Conservation (phyloP, 1,140 invertebrate genomes). For the Drosophila micromelanica region DNA sequence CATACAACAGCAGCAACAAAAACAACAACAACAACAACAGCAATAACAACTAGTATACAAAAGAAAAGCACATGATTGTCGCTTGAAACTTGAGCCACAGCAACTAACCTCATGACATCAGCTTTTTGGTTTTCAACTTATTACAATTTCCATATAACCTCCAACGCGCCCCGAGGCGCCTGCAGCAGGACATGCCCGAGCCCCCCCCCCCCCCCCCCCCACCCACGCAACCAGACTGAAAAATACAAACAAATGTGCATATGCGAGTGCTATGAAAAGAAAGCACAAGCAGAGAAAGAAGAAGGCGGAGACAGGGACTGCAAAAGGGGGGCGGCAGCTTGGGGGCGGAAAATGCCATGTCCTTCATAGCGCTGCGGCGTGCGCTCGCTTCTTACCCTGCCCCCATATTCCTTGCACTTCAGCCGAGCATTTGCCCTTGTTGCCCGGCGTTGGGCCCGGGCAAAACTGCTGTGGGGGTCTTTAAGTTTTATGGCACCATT, state of each 20-base stretch:
- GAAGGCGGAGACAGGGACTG: background rate
- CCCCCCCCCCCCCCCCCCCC: no score
- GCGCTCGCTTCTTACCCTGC: constrained; percentile 27
- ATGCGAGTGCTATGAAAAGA: constrained; percentile 59
- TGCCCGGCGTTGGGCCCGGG: constrained; percentile 23
- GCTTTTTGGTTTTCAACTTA: constrained; percentile 81
- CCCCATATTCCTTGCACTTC: background rate
- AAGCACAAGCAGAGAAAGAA: constrained; percentile 27
- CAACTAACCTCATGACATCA: constrained; percentile 83
- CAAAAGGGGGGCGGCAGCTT: background rate
- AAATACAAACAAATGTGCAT: constrained; percentile 75
- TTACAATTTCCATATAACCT: constrained; percentile 81
- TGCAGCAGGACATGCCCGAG: constrained; percentile 26
- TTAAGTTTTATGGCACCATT: constrained; percentile 83
- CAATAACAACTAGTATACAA: constrained; percentile 39
- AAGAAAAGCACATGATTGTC: constrained; percentile 80
- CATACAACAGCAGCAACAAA: constrained; percentile 36
- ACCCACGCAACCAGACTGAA: background rate
- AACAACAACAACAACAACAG: constrained; percentile 33
- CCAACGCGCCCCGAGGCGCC: constrained; percentile 50
- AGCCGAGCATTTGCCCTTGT: constrained; percentile 13
- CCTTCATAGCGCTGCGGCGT: constrained; percentile 27
- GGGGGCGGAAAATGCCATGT: constrained; percentile 46
- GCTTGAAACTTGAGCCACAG: constrained; percentile 80
- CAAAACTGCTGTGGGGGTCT: constrained; percentile 73